These are phyloP conservation scores for Calycopis cecrops DNA, from an alignment of 1,140 invertebrate species.

Conservation along the genomic window DNA sequence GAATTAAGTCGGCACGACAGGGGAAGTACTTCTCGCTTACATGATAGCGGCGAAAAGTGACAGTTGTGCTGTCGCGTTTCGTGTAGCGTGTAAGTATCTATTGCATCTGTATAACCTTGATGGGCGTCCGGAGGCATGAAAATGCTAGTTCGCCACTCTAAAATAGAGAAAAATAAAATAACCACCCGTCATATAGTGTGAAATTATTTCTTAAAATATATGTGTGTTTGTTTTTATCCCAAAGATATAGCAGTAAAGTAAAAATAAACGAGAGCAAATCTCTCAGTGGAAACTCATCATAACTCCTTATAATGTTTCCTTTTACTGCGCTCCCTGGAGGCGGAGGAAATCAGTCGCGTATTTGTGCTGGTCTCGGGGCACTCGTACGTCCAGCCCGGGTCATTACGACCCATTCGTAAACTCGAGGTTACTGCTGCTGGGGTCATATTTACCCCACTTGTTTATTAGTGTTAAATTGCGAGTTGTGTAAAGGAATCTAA, in stretches of 20 bases:
- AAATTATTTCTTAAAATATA: neutral
- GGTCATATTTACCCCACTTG: too few species aligned
- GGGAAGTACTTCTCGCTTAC: too few species aligned
- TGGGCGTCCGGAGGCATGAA: too few species aligned
- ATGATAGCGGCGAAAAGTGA: too few species aligned
- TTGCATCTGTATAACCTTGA: too few species aligned
- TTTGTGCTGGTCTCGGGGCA: constrained; percentile 35
- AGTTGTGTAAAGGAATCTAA: too few species aligned
- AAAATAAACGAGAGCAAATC: constrained; percentile 18
- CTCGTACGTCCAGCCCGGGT: constrained; percentile 39
- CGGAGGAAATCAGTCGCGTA: constrained; percentile 44
- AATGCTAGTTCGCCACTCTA: too few species aligned
- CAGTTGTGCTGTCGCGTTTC: too few species aligned
- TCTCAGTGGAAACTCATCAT: constrained; percentile 33
- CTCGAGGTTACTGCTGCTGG: neutral
- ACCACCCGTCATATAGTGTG: neutral
- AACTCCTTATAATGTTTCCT: constrained; percentile 45
- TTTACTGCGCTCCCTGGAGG: constrained; percentile 30
- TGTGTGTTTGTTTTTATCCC: neutral
- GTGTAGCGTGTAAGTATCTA: too few species aligned
- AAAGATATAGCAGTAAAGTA: neutral
- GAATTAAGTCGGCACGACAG: too few species aligned
- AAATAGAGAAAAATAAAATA: too few species aligned
- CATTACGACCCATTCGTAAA: constrained; percentile 46
- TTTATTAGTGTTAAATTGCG: too few species aligned